phyloP scores from a whole-genome alignment of 2,888 invertebrate species.

The Homarus gammarus region DNA sequence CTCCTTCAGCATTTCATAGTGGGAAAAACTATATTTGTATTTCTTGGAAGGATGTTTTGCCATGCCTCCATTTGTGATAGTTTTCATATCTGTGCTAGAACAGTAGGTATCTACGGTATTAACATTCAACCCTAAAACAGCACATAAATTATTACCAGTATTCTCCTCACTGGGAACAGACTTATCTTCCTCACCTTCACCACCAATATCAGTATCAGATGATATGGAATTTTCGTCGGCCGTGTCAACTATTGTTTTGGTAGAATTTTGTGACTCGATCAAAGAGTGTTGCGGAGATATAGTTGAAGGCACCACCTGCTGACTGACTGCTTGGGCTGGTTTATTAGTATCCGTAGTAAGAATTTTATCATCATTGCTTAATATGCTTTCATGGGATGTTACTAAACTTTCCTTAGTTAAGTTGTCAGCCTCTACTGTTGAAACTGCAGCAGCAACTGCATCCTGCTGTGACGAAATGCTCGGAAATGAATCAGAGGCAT shows the following conservation, averaged over 20 bases:
- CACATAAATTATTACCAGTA: background rate
- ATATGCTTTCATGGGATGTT: background rate
- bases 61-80: constrained; percentile 35
- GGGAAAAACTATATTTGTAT: background rate
- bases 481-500: background rate
- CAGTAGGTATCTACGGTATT: constrained; percentile 28
- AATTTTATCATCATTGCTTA: background rate
- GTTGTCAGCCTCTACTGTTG: background rate
- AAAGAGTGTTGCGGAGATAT: background rate
- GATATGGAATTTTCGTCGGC: background rate
- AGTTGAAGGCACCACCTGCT: background rate
- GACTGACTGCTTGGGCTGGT: background rate
- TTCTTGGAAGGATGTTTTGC: background rate
- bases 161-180: background rate
- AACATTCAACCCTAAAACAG: constrained; percentile 24
- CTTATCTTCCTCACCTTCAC: background rate
- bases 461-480: background rate
- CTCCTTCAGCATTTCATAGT: constrained; percentile 49
- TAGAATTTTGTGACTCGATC: background rate
- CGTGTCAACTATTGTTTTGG: background rate
- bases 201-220: background rate
- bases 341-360: background rate
- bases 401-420: no score
- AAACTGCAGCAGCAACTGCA: background rate
- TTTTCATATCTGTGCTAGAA: constrained; percentile 18